Evolutionary conservation across 2,113 vertebrate genomes (phyloP), one percentile per base, ranked within the genome.

Genomic region (Cervus canadensis): DNA sequence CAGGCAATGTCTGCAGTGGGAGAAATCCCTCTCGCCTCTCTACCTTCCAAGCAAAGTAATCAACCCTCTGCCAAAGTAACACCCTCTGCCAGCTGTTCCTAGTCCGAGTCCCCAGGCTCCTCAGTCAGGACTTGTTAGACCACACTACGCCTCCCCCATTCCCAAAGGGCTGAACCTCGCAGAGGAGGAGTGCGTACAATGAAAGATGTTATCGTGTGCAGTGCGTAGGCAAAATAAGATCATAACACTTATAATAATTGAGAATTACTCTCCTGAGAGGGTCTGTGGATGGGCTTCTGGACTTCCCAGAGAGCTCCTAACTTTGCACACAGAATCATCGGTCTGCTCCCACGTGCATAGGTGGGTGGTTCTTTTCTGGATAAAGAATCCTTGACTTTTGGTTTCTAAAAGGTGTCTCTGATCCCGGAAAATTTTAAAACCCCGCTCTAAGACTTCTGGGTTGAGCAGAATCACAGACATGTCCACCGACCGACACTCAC

Each of bases 41-140:
- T 6, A 52, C 67, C 67, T 97, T 86, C 56, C 59, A 94, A 88
- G 93, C 76, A 85, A 93, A 87, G 71, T 78, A 93, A 95, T 89
- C 1, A 7, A 64, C 2, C 91, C 50, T 25, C 64, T 54, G 57
- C 67, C 67, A 71, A 71, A 71, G n/a, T 71, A 71, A 71, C 67
- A 71, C 19, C 9, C 67, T 71, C 67, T 25, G 59, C 45, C 76
- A 91, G 76, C n/a, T 60, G 71, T 82, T 89, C 76, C 48, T 71
- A 82, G 50, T 67, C 67, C 71, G 86, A 26, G 28, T 96, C 54
- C 67, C 84, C 0, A 5, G 7, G 16, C 52, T 87, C 57, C 84
- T 71, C 6, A 13, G 60, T 33, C 84, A 84, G 81, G 59, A 59
- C 81, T 3, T 76, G 16, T 25, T 81, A 92, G 83, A 85, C 43